Evolutionary conservation across 2,113 vertebrate genomes (phyloP).

Genomic region (Cacatua alba): DNA sequence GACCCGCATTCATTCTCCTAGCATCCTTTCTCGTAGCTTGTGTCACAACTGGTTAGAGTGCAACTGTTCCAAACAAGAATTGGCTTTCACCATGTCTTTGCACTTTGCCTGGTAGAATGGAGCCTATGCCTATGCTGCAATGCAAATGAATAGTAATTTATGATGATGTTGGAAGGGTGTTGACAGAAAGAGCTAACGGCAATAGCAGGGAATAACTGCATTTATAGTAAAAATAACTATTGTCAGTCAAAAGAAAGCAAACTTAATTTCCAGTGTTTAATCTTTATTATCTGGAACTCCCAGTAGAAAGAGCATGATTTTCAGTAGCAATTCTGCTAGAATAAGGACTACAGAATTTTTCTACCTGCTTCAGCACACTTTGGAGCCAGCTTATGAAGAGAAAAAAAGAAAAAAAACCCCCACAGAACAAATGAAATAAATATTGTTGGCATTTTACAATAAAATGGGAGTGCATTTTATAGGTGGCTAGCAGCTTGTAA

Average conservation of each 20-base stretch:
- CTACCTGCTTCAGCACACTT: background rate
- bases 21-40: background rate
- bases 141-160: constrained; percentile 17
- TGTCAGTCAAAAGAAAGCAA: background rate
- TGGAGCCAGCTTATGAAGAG: background rate
- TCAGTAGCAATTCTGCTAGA: background rate
- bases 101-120: background rate
- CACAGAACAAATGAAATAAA: constrained; percentile 30
- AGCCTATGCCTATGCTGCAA: background rate
- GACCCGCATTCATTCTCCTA: background rate
- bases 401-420: background rate
- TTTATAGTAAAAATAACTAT: constrained; percentile 25
- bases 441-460: constrained; percentile 31
- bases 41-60: constrained; percentile 30
- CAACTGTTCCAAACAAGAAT: background rate
- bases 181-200: constrained; percentile 10
- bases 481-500: constrained; percentile 54
- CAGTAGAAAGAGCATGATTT: background rate
- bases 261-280: background rate
- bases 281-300: background rate
- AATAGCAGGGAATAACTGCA: background rate
- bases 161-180: constrained; percentile 5
- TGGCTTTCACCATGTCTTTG: constrained; percentile 40
- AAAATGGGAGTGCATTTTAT: constrained; percentile 47
- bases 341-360: background rate